Conservation (phyloP, 2,113 vertebrate species). For the Macroglossus sobrinus region DNA sequence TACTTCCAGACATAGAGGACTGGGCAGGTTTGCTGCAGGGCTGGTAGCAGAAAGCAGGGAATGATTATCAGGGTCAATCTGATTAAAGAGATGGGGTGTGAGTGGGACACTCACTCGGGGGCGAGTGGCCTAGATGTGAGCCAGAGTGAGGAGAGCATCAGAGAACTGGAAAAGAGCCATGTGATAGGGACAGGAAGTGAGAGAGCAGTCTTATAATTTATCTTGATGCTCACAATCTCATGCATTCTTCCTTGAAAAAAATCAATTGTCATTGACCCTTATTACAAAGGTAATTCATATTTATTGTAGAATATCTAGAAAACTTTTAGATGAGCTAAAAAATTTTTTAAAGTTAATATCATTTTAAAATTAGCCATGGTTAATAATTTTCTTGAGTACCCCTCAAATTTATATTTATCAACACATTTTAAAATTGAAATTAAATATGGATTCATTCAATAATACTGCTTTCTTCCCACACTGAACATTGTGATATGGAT, state of each 20-base stretch:
- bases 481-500: not conserved
- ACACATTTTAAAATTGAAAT: not conserved
- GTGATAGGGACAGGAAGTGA: not conserved
- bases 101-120: not conserved
- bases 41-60: not conserved
- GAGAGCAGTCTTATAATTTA: not conserved
- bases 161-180: not conserved
- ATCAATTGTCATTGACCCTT: not conserved
- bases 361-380: not conserved
- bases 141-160: not conserved
- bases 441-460: not conserved
- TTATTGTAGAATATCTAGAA: not conserved
- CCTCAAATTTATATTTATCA: not conserved
- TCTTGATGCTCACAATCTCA: not conserved
- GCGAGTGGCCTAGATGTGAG: not conserved
- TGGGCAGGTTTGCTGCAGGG: not conserved
- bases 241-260: not conserved
- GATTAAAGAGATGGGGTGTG: not conserved
- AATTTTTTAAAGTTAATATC: not conserved
- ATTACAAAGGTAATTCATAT: not conserved
- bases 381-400: slow-evolving; percentile 3
- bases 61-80: not conserved
- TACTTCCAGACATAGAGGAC: not conserved
- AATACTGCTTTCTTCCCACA: not conserved
- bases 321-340: not conserved